A percentile compares a stretch with the other conserved stretches of the same genome.
phyloP scores from a whole-genome alignment of 2,113 vertebrate genomes.

The Hippotragus niger region DNA sequence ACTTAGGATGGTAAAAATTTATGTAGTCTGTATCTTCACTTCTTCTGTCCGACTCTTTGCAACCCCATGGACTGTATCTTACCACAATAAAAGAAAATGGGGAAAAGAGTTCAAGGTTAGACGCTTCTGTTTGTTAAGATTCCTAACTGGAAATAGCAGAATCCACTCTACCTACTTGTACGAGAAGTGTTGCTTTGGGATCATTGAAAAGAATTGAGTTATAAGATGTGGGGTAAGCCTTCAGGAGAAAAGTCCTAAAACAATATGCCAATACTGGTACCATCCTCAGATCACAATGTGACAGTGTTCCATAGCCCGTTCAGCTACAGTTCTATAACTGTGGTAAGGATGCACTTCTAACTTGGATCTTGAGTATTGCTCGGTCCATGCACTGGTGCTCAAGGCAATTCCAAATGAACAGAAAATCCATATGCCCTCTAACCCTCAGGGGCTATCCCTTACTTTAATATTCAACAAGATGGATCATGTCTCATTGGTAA shows the following conservation, averaged over 20 bases:
- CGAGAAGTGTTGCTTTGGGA: not conserved
- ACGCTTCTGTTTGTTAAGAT: not conserved
- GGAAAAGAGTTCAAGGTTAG: not conserved
- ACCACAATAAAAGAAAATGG: not conserved
- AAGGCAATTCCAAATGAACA: not conserved
- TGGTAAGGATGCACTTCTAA: not conserved
- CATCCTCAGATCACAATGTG: not conserved
- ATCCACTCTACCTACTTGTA: not conserved
- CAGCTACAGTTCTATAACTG: not conserved
- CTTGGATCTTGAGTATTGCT: not conserved
- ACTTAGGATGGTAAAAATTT: not conserved
- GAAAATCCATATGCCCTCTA: not conserved
- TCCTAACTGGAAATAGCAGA: not conserved
- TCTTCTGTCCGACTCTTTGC: not conserved
- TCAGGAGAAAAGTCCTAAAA: not conserved
- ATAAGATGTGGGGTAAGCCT: not conserved
- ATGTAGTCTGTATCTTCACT: not conserved
- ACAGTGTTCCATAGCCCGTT: not conserved
- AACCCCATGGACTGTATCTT: not conserved
- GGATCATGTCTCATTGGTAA: not conserved
- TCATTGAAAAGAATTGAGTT: not conserved
- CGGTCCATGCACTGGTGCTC: not conserved
- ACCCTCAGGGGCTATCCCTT: not conserved
- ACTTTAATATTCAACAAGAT: not conserved
- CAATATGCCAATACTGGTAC: not conserved